Base-by-base conservation (phyloP, 2,797 vertebrate species). In the Falco concolor region DNA sequence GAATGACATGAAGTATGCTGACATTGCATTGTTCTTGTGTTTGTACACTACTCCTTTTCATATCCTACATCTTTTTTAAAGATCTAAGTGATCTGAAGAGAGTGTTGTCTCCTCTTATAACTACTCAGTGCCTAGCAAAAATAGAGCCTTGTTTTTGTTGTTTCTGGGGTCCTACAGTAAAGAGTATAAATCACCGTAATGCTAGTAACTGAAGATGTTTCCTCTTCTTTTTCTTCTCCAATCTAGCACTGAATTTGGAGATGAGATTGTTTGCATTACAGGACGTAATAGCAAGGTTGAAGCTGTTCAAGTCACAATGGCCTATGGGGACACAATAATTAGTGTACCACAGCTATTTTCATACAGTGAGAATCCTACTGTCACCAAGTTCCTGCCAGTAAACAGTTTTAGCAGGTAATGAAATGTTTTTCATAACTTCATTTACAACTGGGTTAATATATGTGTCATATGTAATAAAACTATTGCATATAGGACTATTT, bases 331-430 rank as follows among this genome's bases (percentile, higher is more conserved):
- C 70, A 97, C 28, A 0, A 10, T 20, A 83, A 40, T 96, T 84
- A 17, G 0, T 47, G 14, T 89, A 42, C 9, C 67, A 89, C 40
- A 12, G 30, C 12, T 0, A 3, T 98, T 98, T 95, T 69, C 87
- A 18, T 98, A 98, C 86, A 96, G 94, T 6, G 97, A 97, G 81
- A 98, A 98, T 57, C 98, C 98, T 2, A 97, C 95, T 24, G 96
- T 98, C 45, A 80, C 74, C 54, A 96, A 95, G 77, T 98, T 98
- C n/a, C 94, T 97, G 38, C 98, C 98, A 0, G 87, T 97, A 49
- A 97, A 96, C 24, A 98, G 98, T 94, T 98, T 98, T 44, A 98
- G 95, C 95, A 98, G 98, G 98, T 98, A 96, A 96, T 22, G 4
- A 92, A 93, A 82, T 52, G 10, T 87, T 93, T 95, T 32, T 77